Evolutionary conservation across 2,113 vertebrate species (phyloP).

Genomic region (Clarias gariepinus): DNA sequence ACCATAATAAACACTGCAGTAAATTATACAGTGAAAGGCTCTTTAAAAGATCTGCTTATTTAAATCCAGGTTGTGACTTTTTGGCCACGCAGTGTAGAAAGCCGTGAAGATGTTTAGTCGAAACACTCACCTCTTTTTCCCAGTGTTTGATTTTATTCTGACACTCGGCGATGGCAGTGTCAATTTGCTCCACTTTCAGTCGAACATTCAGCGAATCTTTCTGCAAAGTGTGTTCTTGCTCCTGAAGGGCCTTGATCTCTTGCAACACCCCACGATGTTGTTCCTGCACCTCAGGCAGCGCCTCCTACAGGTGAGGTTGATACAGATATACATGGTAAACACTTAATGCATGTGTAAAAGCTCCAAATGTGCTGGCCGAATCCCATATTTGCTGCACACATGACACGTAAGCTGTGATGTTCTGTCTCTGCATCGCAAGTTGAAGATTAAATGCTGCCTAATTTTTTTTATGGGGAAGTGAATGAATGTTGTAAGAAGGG

Average conservation of each 20-base stretch:
- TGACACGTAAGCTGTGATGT: background rate
- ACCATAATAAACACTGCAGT: no score
- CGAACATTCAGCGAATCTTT: conserved; percentile 86
- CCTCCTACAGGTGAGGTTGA: conserved; percentile 66
- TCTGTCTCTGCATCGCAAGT: no score
- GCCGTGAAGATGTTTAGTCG: background rate
- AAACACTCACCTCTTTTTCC: conserved; percentile 84
- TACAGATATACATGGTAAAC: background rate
- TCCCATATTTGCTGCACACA: background rate
- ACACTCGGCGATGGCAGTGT: conserved; percentile 80
- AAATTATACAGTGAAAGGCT: no score
- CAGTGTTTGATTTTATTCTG: conserved; percentile 90
- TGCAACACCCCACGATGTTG: conserved; percentile 75
- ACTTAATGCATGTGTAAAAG: background rate
- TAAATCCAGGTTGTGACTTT: no score
- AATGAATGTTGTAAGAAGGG: background rate
- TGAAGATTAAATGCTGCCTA: background rate
- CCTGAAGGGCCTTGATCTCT: conserved; percentile 80
- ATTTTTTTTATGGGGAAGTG: background rate
- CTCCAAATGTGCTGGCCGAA: background rate
- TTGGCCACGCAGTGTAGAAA: background rate
- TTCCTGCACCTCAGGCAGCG: conserved; percentile 80
- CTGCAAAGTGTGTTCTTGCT: conserved; percentile 84
- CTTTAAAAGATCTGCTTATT: no score
- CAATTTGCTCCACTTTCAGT: conserved; percentile 86